Evolutionary conservation across 1,140 invertebrate genomes (phyloP).

Genomic region (Elysia chlorotica): DNA sequence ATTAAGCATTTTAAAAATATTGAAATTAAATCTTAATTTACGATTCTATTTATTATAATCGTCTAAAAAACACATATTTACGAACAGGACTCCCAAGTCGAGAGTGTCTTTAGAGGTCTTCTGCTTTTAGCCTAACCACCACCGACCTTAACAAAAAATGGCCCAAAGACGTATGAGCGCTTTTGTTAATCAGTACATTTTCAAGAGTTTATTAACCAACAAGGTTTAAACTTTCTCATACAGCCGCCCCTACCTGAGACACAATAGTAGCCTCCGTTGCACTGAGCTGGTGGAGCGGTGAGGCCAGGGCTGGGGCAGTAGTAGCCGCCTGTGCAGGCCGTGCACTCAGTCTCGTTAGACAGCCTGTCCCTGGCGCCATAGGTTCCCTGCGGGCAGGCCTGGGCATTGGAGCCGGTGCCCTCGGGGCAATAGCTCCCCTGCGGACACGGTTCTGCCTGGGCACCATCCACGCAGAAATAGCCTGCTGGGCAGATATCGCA

Average conservation of each 20-base stretch:
- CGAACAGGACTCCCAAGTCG: too few species aligned
- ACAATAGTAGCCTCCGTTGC: constrained; percentile 54
- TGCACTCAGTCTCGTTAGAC: constrained; percentile 49
- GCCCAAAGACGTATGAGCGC: too few species aligned
- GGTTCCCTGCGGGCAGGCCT: constrained; percentile 53
- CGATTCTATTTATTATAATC: too few species aligned
- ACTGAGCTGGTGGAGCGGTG: constrained; percentile 39
- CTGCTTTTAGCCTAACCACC: too few species aligned
- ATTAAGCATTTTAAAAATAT: too few species aligned
- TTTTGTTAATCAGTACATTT: too few species aligned
- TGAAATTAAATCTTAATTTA: too few species aligned
- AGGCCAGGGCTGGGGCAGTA: constrained; percentile 52
- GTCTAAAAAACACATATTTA: too few species aligned
- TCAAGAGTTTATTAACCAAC: too few species aligned
- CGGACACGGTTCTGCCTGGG: constrained; percentile 49
- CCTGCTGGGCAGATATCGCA: constrained; percentile 54
- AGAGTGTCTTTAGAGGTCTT: too few species aligned
- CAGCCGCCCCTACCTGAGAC: constrained; percentile 48
- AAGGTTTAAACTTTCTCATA: not conserved
- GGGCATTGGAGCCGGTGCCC: constrained; percentile 38
- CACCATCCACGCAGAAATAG: constrained; percentile 45
- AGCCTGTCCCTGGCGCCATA: constrained; percentile 45
- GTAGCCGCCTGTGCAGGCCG: constrained; percentile 46
- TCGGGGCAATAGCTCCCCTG: constrained; percentile 50
- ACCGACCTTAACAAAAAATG: too few species aligned